A percentile compares a stretch with the other conserved stretches of the same genome.
These are phyloP conservation scores for Zaprionus lachaisei DNA, from an alignment of 1,140 invertebrate species.

Conservation along the genomic window DNA sequence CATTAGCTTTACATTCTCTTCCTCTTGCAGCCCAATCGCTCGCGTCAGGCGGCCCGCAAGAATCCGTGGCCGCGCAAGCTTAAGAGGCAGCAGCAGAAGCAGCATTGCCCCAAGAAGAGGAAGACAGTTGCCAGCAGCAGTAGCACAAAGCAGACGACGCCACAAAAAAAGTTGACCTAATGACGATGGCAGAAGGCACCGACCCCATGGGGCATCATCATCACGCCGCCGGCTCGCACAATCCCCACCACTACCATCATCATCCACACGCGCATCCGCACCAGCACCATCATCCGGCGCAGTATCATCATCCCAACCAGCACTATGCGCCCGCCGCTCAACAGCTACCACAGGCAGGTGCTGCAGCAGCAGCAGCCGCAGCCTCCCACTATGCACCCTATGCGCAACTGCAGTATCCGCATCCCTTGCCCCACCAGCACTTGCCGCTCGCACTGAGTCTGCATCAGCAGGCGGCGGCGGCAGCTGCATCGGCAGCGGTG, in stretches of 20 bases:
- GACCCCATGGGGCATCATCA: constrained; percentile 84
- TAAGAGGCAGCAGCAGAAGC: neutral
- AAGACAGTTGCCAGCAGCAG: constrained; percentile 28
- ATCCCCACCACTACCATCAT: constrained; percentile 65
- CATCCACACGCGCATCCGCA: constrained; percentile 69
- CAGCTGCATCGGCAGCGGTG: constrained; percentile 65
- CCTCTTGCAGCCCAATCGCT: constrained; percentile 37
- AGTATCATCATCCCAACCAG: constrained; percentile 48
- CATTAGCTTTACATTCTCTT: neutral
- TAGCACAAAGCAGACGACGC: constrained; percentile 41
- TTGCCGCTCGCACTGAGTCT: constrained; percentile 61
- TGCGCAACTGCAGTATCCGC: constrained; percentile 70
- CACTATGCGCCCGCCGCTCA: constrained; percentile 60
- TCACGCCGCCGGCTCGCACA: constrained; percentile 74
- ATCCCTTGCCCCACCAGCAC: constrained; percentile 61
- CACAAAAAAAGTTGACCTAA: constrained; percentile 83
- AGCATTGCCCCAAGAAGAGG: constrained; percentile 18
- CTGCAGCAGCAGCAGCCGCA: constrained; percentile 41
- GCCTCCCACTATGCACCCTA: constrained; percentile 63
- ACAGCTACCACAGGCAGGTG: constrained; percentile 42
- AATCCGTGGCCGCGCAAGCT: constrained; percentile 42
- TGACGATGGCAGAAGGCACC: constrained; percentile 85
- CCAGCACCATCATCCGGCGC: constrained; percentile 53
- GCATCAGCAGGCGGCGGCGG: constrained; percentile 73
- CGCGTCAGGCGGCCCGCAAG: constrained; percentile 47